Conservation (phyloP, 2,113 vertebrate genomes). For the Pardalotus punctatus region DNA sequence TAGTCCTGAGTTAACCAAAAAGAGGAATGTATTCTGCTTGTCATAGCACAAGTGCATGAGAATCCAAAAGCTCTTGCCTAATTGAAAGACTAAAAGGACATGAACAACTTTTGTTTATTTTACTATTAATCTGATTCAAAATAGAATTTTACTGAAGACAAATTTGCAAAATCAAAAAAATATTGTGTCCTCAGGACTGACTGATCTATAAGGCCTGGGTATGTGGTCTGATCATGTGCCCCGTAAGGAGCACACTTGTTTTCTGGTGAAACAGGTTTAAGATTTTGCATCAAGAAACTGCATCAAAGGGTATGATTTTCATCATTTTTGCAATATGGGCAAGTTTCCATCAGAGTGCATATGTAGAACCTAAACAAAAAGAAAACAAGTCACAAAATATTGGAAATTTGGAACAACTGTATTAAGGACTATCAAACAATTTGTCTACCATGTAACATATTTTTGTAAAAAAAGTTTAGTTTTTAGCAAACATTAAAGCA, state of each 20-base stretch:
- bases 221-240: accelerated
- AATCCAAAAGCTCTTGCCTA: neutral
- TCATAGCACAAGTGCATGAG: neutral
- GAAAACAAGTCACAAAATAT: accelerated
- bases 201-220: neutral
- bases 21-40: neutral
- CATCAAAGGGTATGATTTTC: neutral
- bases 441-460: neutral
- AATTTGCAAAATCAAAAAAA: neutral
- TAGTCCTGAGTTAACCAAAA: neutral
- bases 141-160: neutral
- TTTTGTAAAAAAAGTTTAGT: neutral
- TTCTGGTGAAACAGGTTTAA: neutral
- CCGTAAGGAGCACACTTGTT: neutral
- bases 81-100: neutral
- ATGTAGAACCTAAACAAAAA: neutral
- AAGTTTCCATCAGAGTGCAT: neutral
- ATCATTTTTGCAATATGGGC: neutral
- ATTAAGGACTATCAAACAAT: neutral
- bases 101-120: neutral
- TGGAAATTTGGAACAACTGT: neutral
- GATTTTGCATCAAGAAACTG: neutral
- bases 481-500: neutral
- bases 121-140: neutral
- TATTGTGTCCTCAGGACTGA: neutral